Base-by-base conservation (phyloP, 2,888 invertebrate genomes). In the Metellina segmentata region DNA sequence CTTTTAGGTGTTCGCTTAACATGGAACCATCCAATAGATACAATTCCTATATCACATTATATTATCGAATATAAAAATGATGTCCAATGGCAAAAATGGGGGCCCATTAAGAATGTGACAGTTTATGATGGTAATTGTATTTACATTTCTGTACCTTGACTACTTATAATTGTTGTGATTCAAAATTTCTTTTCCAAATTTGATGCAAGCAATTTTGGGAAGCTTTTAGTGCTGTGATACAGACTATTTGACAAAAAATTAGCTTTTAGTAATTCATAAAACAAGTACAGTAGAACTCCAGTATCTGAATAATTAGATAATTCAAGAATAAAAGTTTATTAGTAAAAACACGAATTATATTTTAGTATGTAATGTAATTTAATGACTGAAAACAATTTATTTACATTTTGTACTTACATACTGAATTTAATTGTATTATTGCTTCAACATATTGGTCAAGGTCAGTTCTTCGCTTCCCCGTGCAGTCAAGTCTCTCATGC, bases 1-100 rank as follows among this genome's bases (percentile, higher is more conserved):
- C 97, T 97, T 95, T 98, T 98, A 95, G 98, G 98, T 93, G 98
- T 98, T 95, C 96, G 97, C 94, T 97, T 98, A 95, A 93, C 97
- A 94, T 98, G 98, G 98, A 97, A 97, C 95, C 96, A 97, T 94
- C 98, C 98, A 52, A 94, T 97, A 94, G 98, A 98, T 95, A 96
- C 97, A 94, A 93, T 94, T 51, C 93, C 94, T 71, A 97, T 98
- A 94, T 97, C 97, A 95, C 97, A 97, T 96, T 98, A 98, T 95
- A 97, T 97, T 93, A 98, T 98, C 95, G 98, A 98, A 96, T 98
- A 98, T 96, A 97, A 97, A 95, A 97, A 97, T 81, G 92, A 93
- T 61, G 53, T 11, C 19, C 83, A 75, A n/a, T 93, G 93, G 93
- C 89, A 88, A 61, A 88, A 88, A 13, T 93, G 93, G 83, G 93